Evolutionary conservation across 2,113 vertebrate species (phyloP).

Genomic region (Henicopernis longicauda): DNA sequence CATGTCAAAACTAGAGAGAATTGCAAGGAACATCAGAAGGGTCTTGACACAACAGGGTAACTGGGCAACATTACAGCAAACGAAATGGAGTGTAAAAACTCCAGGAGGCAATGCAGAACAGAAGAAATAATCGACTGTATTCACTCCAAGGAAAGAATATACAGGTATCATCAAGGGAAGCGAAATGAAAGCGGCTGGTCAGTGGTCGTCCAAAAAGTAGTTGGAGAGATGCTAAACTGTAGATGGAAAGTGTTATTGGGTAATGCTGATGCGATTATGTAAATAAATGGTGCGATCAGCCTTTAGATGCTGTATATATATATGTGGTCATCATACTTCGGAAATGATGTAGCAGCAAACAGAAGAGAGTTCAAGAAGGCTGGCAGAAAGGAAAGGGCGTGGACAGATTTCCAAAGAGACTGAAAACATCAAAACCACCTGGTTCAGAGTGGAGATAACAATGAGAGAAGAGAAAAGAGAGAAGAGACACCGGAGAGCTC

Average conservation of each 20-base stretch:
- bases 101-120: constrained; percentile 2
- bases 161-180: neutral
- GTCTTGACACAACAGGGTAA: constrained; percentile 27
- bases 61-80: neutral
- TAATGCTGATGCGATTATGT: neutral
- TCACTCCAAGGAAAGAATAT: neutral
- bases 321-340: neutral
- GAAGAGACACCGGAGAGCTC: neutral
- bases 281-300: neutral
- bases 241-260: neutral
- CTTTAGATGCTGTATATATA: neutral
- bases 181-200: neutral
- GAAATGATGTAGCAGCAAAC: neutral
- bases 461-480: neutral
- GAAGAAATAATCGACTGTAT: constrained; percentile 36
- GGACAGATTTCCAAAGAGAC: neutral
- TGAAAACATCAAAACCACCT: neutral
- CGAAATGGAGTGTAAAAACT: constrained; percentile 9
- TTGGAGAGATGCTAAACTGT: neutral
- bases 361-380: neutral
- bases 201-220: neutral
- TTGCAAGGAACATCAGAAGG: neutral
- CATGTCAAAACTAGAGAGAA: neutral
- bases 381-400: neutral
- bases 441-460: rapidly evolving